Conservation (phyloP, 2,888 invertebrate genomes). For the Ischnura elegans region DNA sequence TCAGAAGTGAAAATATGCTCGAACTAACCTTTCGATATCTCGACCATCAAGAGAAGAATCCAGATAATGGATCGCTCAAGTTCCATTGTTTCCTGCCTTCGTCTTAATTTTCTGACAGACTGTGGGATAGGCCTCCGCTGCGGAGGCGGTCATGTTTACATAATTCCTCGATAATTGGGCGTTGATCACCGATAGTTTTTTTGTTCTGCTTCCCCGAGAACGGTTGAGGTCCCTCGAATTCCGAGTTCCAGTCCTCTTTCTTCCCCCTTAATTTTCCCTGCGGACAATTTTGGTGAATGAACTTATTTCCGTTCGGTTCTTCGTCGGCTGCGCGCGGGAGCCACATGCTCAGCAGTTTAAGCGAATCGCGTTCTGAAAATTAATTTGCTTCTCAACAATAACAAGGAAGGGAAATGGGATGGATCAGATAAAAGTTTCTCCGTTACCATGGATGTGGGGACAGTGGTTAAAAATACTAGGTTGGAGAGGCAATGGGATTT, state of each 20-base stretch:
- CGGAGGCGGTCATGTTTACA: background rate
- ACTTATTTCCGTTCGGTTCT: background rate
- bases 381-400: constrained; percentile 61
- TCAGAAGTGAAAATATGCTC: constrained; percentile 26
- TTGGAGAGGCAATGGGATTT: background rate
- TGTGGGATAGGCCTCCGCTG: background rate
- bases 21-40: constrained; percentile 43
- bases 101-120: background rate
- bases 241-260: background rate
- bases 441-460: background rate
- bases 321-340: background rate
- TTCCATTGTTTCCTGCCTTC: constrained; percentile 33
- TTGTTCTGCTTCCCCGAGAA: background rate
- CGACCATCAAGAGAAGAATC: background rate
- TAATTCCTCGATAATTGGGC: constrained; percentile 17
- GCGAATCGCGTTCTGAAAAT: constrained; percentile 29
- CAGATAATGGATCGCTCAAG: background rate
- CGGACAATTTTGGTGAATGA: constrained; percentile 2
- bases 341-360: constrained; percentile 8
- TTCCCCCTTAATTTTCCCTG: background rate
- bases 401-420: constrained; percentile 7
- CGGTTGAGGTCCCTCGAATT: background rate
- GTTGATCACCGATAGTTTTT: background rate
- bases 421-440: constrained; percentile 45
- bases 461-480: background rate